Percentiles rank a stretch among this genome's conserved stretches.
phyloP scores from a whole-genome alignment of 2,113 vertebrate genomes.

The Lynx canadensis region DNA sequence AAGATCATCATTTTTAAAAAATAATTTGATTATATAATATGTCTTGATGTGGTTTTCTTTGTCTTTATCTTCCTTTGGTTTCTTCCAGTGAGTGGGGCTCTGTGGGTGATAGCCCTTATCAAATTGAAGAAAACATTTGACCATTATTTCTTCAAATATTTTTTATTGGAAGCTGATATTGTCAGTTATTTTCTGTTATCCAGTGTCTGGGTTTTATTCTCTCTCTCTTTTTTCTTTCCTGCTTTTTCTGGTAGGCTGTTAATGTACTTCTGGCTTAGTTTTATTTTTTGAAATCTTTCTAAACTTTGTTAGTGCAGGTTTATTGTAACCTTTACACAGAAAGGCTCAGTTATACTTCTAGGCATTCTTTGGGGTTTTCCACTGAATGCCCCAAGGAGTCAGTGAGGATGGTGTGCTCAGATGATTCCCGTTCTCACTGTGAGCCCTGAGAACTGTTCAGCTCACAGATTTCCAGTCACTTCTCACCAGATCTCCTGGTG shows the following conservation, averaged over 20 bases:
- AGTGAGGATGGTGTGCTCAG: neutral
- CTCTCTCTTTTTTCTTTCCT: neutral
- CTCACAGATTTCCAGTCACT: neutral
- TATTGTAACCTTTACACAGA: neutral
- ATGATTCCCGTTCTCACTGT: neutral
- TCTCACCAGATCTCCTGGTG: neutral
- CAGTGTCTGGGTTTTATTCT: neutral
- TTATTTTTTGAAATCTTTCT: neutral
- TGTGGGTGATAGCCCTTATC: slow-evolving; percentile 1
- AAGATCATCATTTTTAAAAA: neutral
- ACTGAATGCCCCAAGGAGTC: neutral
- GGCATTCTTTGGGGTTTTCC: neutral
- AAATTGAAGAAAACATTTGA: neutral
- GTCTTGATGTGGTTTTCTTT: neutral
- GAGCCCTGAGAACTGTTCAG: neutral
- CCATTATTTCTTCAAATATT: neutral
- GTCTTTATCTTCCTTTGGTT: slow-evolving; percentile 2
- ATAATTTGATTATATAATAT: neutral
- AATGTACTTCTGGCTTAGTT: neutral
- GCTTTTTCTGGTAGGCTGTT: neutral
- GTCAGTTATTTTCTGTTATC: neutral
- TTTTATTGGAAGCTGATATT: neutral
- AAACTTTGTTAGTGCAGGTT: neutral
- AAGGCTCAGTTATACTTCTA: neutral
- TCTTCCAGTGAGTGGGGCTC: neutral